Evolutionary conservation across 1,140 invertebrate genomes (phyloP).

Genomic region (Polypedilum vanderplanki): DNA sequence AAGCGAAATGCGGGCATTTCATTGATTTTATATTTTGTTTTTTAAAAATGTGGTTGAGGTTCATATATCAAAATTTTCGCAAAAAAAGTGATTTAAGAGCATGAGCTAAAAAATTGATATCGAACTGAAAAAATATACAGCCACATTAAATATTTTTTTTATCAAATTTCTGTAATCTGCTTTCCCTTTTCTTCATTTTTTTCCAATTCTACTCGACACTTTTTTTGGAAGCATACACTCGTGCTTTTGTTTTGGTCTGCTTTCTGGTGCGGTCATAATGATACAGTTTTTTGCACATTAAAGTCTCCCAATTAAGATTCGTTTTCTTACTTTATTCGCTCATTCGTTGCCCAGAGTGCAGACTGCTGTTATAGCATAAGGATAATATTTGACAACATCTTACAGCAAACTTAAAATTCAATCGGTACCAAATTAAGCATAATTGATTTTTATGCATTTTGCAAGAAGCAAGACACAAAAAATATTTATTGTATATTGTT

Average conservation of each 20-base stretch:
- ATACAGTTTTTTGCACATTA: slow-evolving; percentile 21
- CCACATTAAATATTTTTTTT: slow-evolving; percentile 6
- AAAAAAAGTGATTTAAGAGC: slow-evolving; percentile 16
- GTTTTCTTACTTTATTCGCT: slow-evolving; percentile 1
- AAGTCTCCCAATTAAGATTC: slow-evolving; percentile 17
- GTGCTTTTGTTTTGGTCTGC: not conserved
- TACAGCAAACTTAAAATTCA: slow-evolving; percentile 19
- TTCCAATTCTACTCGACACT: not conserved
- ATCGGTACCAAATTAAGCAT: slow-evolving; percentile 26
- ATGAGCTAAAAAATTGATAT: not conserved
- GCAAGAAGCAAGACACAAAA: not conserved
- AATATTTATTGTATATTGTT: slow-evolving; percentile 1
- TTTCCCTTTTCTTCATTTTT: slow-evolving; percentile 26
- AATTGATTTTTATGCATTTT: slow-evolving; percentile 28
- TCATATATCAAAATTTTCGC: not conserved
- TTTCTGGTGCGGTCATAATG: not conserved
- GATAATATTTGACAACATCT: slow-evolving; percentile 9
- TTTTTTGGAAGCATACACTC: no score
- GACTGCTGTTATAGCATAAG: not conserved
- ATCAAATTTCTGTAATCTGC: slow-evolving; percentile 27
- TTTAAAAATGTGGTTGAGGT: not conserved
- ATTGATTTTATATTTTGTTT: no score
- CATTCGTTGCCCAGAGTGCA: slow-evolving; percentile 8
- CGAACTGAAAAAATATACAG: not conserved
- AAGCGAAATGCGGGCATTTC: no score